phyloP scores from a whole-genome alignment of 2,113 vertebrate species.

The Phalacrocorax carbo region DNA sequence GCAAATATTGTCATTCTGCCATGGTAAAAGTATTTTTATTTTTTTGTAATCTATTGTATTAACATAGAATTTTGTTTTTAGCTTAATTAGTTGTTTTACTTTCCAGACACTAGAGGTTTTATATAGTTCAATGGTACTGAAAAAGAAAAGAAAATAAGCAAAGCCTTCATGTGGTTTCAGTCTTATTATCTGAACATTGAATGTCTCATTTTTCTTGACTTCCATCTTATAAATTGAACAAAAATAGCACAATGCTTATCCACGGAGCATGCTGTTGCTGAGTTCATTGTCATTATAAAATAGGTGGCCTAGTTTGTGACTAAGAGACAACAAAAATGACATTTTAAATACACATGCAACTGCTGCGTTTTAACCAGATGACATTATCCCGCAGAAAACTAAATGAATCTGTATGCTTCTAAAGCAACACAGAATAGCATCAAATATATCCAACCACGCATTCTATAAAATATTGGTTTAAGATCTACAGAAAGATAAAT shows the following conservation, averaged over 20 bases:
- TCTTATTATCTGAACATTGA: not conserved
- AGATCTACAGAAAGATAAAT: not conserved
- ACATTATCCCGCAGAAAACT: not conserved
- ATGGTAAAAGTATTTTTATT: not conserved
- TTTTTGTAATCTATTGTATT: not conserved
- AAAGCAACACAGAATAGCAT: not conserved
- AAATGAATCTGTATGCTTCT: not conserved
- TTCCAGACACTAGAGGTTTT: not conserved
- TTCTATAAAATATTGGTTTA: not conserved
- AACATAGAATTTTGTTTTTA: not conserved
- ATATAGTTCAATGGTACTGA: not conserved
- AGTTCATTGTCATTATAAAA: constrained; percentile 35
- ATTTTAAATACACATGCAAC: not conserved
- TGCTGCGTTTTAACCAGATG: not conserved
- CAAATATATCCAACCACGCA: not conserved
- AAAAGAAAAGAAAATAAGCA: not conserved
- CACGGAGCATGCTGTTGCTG: not conserved
- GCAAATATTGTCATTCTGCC: not conserved
- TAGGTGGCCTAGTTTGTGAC: constrained; percentile 31
- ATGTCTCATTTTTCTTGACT: not conserved
- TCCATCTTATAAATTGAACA: not conserved
- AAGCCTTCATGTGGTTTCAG: not conserved
- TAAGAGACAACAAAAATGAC: not conserved
- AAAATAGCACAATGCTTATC: constrained; percentile 19
- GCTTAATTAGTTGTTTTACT: not conserved